Conservation (phyloP, 1,140 invertebrate genomes). For the Ips typographus region DNA sequence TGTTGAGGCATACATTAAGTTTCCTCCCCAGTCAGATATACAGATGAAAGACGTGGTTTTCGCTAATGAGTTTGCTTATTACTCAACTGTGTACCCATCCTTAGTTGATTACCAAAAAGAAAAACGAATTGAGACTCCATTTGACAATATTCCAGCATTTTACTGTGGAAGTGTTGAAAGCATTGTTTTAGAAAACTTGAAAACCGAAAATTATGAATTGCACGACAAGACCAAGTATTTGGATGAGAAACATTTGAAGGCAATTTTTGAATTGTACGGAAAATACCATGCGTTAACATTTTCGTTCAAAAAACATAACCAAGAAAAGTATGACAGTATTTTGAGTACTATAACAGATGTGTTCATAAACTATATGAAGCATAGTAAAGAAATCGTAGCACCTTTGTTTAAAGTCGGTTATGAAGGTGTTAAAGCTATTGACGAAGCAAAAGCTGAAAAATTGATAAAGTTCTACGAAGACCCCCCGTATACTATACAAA, state of each 20-base stretch:
- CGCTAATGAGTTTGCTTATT: neutral
- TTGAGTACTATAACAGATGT: conserved; percentile 20
- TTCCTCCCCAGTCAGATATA: neutral
- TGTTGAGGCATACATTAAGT: neutral
- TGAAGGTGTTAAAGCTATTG: conserved; percentile 9
- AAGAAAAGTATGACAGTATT: conserved; percentile 32
- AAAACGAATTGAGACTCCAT: conserved; percentile 14
- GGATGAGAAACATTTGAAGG: conserved; percentile 16
- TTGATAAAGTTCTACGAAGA: neutral
- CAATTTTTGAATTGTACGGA: conserved; percentile 32
- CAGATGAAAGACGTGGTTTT: neutral
- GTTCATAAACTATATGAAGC: conserved; percentile 40
- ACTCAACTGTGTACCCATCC: conserved; percentile 2
- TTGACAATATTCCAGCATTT: conserved; percentile 49
- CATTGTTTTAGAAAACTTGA: conserved; percentile 51
- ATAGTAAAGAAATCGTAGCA: neutral
- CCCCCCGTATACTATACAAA: neutral
- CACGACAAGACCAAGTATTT: conserved; percentile 22
- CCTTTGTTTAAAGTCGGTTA: conserved; percentile 9
- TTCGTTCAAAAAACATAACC: conserved; percentile 51
- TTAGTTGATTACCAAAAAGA: conserved; percentile 12
- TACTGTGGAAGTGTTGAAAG: conserved; percentile 46
- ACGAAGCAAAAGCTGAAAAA: conserved; percentile 29
- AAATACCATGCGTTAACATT: conserved; percentile 48
- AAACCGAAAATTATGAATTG: conserved; percentile 16